Percentiles rank a stretch among this genome's conserved stretches.
Evolutionary conservation across 1,140 invertebrate species (phyloP).

Genomic region (Calephelis virginiensis): DNA sequence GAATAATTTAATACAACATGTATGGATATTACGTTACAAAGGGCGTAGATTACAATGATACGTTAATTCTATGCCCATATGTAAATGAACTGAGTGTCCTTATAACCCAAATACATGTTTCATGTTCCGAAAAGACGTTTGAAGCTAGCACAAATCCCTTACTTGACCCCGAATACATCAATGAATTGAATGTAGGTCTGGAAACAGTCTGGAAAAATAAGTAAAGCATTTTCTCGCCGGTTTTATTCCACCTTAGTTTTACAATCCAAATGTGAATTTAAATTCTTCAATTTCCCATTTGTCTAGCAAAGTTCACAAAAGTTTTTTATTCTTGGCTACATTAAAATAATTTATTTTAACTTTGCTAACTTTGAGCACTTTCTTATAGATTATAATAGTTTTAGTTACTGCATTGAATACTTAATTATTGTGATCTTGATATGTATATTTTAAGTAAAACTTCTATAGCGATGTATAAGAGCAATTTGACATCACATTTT

Average conservation of each 20-base stretch:
- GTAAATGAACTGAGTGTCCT: not conserved
- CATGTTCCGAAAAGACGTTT: slow-evolving; percentile 1
- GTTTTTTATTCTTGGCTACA: not conserved
- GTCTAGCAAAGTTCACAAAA: not conserved
- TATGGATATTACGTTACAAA: no score
- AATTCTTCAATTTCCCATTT: slow-evolving; percentile 1
- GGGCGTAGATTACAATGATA: not conserved
- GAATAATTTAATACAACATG: no score
- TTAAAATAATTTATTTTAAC: not conserved
- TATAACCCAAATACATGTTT: slow-evolving; percentile 13
- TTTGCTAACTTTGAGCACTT: not conserved
- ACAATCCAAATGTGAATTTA: slow-evolving; percentile 2
- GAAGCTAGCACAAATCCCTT: not conserved
- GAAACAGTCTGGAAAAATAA: not conserved
- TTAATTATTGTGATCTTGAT: no score
- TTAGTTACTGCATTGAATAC: not conserved
- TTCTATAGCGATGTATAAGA: no score
- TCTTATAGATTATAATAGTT: not conserved
- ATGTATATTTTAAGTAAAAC: no score
- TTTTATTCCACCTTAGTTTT: not conserved
- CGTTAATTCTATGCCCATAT: not conserved
- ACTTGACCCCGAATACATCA: slow-evolving; percentile 6
- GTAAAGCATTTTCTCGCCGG: not conserved
- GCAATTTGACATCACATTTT: no score
- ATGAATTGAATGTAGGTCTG: not conserved